A percentile compares a stretch with the other conserved stretches of the same genome.
phyloP scores from a whole-genome alignment of 2,888 invertebrate genomes.

The Mylabris sibirica region DNA sequence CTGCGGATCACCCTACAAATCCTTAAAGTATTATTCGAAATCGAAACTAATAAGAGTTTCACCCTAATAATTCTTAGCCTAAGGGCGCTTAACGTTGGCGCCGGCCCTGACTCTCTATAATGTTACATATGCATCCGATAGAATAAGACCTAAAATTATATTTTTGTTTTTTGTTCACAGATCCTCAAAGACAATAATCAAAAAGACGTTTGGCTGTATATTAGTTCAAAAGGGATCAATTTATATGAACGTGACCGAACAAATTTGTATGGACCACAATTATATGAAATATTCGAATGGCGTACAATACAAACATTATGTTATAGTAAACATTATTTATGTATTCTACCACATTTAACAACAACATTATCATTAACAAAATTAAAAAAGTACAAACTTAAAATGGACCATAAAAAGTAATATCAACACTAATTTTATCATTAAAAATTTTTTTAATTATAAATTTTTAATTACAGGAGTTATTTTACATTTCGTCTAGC shows the following conservation, averaged over 20 bases:
- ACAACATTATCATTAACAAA: constrained; percentile 65
- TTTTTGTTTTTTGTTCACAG: constrained; percentile 53
- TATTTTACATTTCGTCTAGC: constrained; percentile 80
- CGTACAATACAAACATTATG: constrained; percentile 78
- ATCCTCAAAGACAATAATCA: constrained; percentile 66
- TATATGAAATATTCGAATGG: constrained; percentile 68
- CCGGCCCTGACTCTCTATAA: too few species aligned
- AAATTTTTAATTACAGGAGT: constrained; percentile 62
- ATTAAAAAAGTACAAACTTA: constrained; percentile 73
- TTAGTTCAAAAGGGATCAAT: constrained; percentile 71
- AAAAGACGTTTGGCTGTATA: constrained; percentile 71
- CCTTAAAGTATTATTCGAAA: too few species aligned
- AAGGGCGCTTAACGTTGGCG: too few species aligned
- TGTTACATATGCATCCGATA: too few species aligned
- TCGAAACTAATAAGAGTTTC: too few species aligned
- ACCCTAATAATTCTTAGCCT: too few species aligned
- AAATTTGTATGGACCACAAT: constrained; percentile 57
- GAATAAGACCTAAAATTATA: too few species aligned
- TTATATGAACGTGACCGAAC: constrained; percentile 66
- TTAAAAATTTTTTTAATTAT: not conserved
- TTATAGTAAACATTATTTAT: constrained; percentile 76
- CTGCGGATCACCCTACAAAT: too few species aligned
- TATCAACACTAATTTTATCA: constrained; percentile 38
- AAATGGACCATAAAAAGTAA: constrained; percentile 77
- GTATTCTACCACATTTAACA: constrained; percentile 64